These are phyloP conservation scores for Geotrypetes seraphini DNA, from an alignment of 2,797 vertebrate genomes.

Conservation along the genomic window DNA sequence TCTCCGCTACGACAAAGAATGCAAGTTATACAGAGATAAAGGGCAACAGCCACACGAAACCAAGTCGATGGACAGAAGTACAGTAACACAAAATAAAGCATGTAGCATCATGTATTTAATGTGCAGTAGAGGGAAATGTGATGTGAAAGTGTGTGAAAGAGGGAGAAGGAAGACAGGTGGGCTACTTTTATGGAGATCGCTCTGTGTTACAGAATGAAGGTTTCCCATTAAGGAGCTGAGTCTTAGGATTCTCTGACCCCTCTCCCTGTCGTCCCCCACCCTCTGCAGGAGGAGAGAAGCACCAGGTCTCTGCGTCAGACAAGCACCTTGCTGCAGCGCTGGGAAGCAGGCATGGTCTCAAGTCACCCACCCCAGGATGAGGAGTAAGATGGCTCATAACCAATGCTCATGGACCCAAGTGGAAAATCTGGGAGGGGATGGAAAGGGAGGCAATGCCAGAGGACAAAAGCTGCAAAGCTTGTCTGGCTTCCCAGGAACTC, in stretches of 20 bases:
- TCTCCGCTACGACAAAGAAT: too few species aligned
- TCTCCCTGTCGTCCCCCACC: slow-evolving; percentile 16
- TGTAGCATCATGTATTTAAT: too few species aligned
- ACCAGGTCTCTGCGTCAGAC: slow-evolving; percentile 37
- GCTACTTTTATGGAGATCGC: too few species aligned
- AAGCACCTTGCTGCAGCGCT: slow-evolving; percentile 51
- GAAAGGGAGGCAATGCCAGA: too few species aligned
- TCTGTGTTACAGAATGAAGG: neutral
- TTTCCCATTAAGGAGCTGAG: neutral
- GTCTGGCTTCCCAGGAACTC: neutral
- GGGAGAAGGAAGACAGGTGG: too few species aligned
- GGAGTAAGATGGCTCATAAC: neutral
- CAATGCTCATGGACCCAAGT: too few species aligned
- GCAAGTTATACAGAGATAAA: too few species aligned
- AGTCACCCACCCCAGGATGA: slow-evolving; percentile 8
- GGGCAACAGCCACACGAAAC: too few species aligned
- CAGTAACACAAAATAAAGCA: too few species aligned
- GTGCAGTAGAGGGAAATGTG: neutral
- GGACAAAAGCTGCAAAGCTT: too few species aligned
- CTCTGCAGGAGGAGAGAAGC: slow-evolving; percentile 36
- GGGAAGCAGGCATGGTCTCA: slow-evolving; percentile 54
- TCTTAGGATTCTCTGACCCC: slow-evolving; percentile 30
- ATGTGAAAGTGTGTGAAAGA: neutral
- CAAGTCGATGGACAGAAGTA: too few species aligned
- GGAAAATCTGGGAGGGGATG: too few species aligned